Evolutionary conservation across 1,140 invertebrate genomes (phyloP), one percentile per base, ranked within the genome.

Genomic region (Zaprionus gabonicus): DNA sequence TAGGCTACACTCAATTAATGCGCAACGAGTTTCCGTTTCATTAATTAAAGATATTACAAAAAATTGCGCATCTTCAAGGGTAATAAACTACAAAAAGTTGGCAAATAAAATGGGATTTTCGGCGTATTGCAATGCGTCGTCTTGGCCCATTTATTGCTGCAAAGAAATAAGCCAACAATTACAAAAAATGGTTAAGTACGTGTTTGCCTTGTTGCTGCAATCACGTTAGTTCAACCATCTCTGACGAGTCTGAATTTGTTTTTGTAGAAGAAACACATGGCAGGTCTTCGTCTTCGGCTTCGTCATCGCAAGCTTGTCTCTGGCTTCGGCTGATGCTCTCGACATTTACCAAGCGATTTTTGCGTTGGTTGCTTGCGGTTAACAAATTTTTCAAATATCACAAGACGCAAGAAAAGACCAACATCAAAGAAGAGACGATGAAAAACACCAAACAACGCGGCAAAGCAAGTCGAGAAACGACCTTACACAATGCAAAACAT

Each of bases 401-500:
- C 36, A 65, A 34, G 28, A 44, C 34, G 20, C 20, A 38, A 51
- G 23, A 49, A 55, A 31, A 36, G 25, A 59, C 1, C 12, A 53
- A 23, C 28, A 17, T 27, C 44, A 72, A 66, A 59, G 69, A 25
- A 65, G 38, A 44, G 25, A 46, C 41, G 6, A n/a, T 7, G 41
- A 46, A 44, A 36, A 68, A 65, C 71, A 25, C 17, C 49, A 71
- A 46, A 62, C 7, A 41, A n/a, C 15, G 15, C 13, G 38, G 57
- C 49, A 31, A 80, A 68, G 38, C 38, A 44, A 70, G 56, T 15
- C 57, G 34, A 53, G 69, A 73, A 80, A 53, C 67, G 83, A 83
- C 83, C 82, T 80, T 79, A 74, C 71, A 78, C 72, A 82, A 69
- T 73, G 63, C 57, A 53, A 71, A 64, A 56, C 28, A n/a, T 59